These are phyloP conservation scores for Lacerta viridis DNA, from an alignment of 2,797 vertebrate genomes.

Conservation along the genomic window DNA sequence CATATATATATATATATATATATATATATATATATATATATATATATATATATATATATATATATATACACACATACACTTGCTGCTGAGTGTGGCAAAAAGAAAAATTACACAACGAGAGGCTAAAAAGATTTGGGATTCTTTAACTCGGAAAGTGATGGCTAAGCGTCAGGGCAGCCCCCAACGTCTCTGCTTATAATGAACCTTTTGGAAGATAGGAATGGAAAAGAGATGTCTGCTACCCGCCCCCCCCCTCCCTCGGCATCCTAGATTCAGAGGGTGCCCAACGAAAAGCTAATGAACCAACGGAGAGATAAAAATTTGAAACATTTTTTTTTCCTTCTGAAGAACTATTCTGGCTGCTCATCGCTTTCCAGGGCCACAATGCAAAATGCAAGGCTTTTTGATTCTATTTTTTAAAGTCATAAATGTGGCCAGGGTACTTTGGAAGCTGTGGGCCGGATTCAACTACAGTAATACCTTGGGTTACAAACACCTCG, in stretches of 20 bases:
- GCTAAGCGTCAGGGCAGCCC: neutral
- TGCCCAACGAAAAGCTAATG: neutral
- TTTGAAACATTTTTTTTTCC: no score
- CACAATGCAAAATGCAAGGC: neutral
- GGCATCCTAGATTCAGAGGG: neutral
- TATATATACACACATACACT: no score
- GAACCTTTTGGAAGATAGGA: neutral
- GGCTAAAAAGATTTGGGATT: conserved; percentile 23
- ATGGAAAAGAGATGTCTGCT: neutral
- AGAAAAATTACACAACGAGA: neutral
- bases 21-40: no score
- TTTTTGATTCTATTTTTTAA: neutral
- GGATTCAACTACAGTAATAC: no score
- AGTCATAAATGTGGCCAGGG: neutral
- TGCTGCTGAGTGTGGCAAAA: conserved; percentile 8
- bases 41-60: no score
- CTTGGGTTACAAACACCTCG: no score
- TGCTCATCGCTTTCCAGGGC: neutral
- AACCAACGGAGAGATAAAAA: neutral
- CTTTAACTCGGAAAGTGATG: neutral
- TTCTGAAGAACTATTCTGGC: neutral
- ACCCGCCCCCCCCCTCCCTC: neutral
- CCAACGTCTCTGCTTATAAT: neutral
- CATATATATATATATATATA: no score
- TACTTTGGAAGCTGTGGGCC: neutral